Conservation (phyloP, 2,113 vertebrate species). For the Hyla sarda region DNA sequence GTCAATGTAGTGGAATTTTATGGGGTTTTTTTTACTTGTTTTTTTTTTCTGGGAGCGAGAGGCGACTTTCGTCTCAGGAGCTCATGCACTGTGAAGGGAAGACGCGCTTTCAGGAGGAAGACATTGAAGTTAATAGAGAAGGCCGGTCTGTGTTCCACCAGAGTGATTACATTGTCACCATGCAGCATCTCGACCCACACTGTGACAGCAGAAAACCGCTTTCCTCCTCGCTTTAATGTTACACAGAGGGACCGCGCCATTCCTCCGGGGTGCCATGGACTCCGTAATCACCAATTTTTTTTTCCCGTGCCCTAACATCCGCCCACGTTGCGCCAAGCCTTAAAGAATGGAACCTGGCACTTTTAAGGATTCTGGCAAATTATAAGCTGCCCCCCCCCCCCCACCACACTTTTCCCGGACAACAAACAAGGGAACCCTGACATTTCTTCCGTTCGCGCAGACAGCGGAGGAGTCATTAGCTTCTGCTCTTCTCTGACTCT, state of each 20-base stretch:
- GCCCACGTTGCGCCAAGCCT: not conserved
- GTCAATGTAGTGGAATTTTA: not conserved
- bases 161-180: conserved; percentile 13
- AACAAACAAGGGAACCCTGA: not conserved
- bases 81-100: not conserved
- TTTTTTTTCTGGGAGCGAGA: not conserved
- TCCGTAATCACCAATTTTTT: not conserved
- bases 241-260: not conserved
- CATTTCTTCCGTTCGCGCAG: not conserved
- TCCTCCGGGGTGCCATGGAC: not conserved
- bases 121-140: conserved; percentile 15
- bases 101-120: not conserved
- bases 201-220: not conserved
- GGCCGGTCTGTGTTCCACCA: not conserved
- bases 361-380: not conserved
- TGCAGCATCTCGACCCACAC: not conserved
- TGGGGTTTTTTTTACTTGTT: not conserved
- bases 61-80: not conserved
- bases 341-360: not conserved
- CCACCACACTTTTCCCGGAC: too few relatives aligned
- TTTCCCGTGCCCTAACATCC: not conserved
- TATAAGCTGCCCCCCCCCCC: not conserved
- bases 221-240: not conserved
- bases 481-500: not conserved
- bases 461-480: not conserved